A percentile compares a stretch with the other conserved stretches of the same genome.
phyloP scores from a whole-genome alignment of 2,113 vertebrate species.

The Leuciscus idus region DNA sequence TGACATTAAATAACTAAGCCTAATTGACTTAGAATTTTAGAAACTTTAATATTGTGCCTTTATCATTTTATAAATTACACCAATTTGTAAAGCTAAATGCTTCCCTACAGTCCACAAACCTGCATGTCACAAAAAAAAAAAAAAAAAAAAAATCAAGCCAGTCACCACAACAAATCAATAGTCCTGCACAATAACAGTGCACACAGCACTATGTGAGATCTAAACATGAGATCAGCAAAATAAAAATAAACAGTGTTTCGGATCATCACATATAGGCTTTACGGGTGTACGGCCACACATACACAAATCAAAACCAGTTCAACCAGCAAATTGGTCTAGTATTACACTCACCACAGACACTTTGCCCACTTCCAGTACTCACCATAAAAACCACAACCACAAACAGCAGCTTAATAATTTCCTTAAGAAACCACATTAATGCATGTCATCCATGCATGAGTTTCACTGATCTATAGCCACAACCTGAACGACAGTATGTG shows the following conservation, averaged over 20 bases:
- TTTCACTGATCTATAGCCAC: background rate
- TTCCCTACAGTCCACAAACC: background rate
- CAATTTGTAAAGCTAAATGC: background rate
- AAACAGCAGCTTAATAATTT: conserved; percentile 28
- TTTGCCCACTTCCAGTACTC: conserved; percentile 23
- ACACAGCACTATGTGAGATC: background rate
- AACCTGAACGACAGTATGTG: conserved; percentile 18
- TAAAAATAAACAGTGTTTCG: background rate
- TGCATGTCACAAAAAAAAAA: conserved; percentile 6
- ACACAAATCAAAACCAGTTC: conserved; percentile 32
- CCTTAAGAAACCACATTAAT: conserved; percentile 34
- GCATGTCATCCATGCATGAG: background rate
- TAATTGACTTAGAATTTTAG: background rate
- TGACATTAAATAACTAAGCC: background rate
- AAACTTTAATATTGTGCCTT: too few species aligned
- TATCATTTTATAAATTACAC: background rate
- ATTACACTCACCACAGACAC: conserved; percentile 16
- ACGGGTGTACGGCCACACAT: background rate
- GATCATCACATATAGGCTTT: background rate
- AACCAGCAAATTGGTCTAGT: background rate
- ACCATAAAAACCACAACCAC: conserved; percentile 29
- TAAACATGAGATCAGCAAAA: conserved; percentile 5
- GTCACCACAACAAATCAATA: conserved; percentile 37
- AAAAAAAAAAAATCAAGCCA: conserved; percentile 11
- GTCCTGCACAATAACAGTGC: conserved; percentile 38